These are phyloP conservation scores for Bothrops jararaca DNA, from an alignment of 2,113 vertebrate species.

Conservation along the genomic window DNA sequence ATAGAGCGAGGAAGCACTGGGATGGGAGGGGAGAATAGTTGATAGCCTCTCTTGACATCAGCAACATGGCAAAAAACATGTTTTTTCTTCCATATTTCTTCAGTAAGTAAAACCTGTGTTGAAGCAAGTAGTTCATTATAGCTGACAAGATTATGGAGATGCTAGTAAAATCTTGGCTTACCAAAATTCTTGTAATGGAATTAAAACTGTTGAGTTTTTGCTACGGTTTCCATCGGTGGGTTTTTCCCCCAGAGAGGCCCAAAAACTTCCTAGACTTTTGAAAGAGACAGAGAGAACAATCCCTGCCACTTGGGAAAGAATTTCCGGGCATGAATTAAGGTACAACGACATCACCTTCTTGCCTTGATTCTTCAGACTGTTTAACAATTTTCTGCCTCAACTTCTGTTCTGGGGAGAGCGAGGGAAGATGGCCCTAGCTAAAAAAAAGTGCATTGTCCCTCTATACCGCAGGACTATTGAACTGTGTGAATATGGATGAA, in stretches of 20 bases:
- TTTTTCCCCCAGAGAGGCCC: neutral
- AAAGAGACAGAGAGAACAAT: neutral
- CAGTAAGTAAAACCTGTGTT: neutral
- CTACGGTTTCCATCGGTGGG: neutral
- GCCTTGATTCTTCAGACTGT: neutral
- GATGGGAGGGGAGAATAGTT: neutral
- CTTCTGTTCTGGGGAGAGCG: neutral
- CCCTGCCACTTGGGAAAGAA: neutral
- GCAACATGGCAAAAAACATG: neutral
- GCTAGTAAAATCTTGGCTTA: neutral
- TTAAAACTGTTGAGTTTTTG: neutral
- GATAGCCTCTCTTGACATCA: neutral
- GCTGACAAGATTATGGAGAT: neutral
- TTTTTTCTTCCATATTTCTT: neutral
- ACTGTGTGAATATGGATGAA: neutral
- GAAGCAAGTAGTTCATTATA: neutral
- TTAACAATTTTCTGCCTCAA: neutral
- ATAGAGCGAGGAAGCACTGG: neutral
- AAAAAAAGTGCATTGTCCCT: neutral
- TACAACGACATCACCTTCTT: neutral
- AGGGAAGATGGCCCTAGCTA: neutral
- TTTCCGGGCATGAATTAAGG: neutral
- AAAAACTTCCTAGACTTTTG: neutral
- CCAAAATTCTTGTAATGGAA: neutral
- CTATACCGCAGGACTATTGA: neutral